Evolutionary conservation across 1,140 invertebrate species (phyloP).

Genomic region (Bactericera cockerelli): DNA sequence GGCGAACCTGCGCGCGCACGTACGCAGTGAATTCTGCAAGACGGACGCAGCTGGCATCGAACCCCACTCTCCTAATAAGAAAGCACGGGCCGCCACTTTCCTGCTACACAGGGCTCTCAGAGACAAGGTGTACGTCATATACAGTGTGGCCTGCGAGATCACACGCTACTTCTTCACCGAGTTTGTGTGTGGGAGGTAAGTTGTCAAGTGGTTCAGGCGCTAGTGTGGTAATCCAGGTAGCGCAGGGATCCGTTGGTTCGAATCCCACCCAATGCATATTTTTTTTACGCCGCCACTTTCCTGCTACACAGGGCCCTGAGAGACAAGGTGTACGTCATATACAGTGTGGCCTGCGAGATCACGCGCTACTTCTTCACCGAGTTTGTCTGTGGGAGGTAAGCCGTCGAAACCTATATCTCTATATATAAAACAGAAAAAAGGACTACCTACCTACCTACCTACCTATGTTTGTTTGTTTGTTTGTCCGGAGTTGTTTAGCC

Average conservation of each 20-base stretch:
- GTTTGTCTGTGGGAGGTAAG: slow-evolving; percentile 56
- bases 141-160: slow-evolving; percentile 59
- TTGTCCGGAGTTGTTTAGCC: too few relatives aligned
- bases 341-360: slow-evolving; percentile 59
- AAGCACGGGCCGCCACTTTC: slow-evolving; percentile 55
- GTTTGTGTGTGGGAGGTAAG: slow-evolving; percentile 56
- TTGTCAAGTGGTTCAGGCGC: too few relatives aligned
- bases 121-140: slow-evolving; percentile 74
- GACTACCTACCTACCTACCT: too few relatives aligned
- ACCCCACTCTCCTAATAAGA: slow-evolving; percentile 46
- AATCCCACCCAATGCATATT: not conserved
- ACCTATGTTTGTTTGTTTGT: too few relatives aligned
- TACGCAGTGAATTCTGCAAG: slow-evolving; percentile 26
- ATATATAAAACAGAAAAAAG: too few relatives aligned
- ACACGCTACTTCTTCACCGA: slow-evolving; percentile 61
- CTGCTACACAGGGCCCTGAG: slow-evolving; percentile 57
- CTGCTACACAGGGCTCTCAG: slow-evolving; percentile 57
- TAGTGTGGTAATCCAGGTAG: too few relatives aligned
- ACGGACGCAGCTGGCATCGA: slow-evolving; percentile 13
- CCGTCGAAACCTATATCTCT: too few relatives aligned
- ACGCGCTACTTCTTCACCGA: slow-evolving; percentile 61
- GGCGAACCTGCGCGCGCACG: slow-evolving; percentile 42
- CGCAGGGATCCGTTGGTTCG: too few relatives aligned
- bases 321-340: slow-evolving; percentile 74
- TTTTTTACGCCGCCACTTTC: slow-evolving; percentile 37